Evolutionary conservation across 2,113 vertebrate species (phyloP), one percentile per base, ranked within the genome.

Genomic region (Notiomystis cincta): DNA sequence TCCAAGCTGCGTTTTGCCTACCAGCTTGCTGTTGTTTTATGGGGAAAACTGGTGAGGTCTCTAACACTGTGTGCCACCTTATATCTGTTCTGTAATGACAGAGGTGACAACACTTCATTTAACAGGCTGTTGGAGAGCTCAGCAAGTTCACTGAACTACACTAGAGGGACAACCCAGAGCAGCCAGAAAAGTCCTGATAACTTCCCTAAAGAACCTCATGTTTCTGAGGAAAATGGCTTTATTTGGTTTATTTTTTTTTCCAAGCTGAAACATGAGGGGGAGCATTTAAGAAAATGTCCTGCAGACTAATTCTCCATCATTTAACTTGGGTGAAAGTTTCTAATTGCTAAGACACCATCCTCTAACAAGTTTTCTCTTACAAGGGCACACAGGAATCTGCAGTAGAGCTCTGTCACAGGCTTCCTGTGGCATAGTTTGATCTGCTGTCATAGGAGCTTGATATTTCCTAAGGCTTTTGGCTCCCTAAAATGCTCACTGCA

Each of bases 391-490:
- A 18, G 10, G 14, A 45, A 30, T 48, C 30, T 38, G 28, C 24
- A 54, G 51, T 1, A 47, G 44, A 56, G 13, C 72, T 45, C 45
- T 87, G 30, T 22, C 51, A 53, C 38, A 62, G 24, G 38, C 58
- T 90, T 24, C 18, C 23, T 19, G 28, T 48, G 48, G 35, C 35
- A 4, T 25, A 40, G 17, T 45, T 86, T 83, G 11, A 47, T 53
- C n/a, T 85, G n/a, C 19, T 53, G 0, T n/a, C 3, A 0, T 1
- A 40, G 35, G 40, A 65, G 9, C 6, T 48, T 51, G 60, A n/a
- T 56, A n/a, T 54, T 69, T 89, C 60, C n/a, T 50, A 40, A 37
- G 9, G 3, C 31, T 84, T 82, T 87, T 62, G 48, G 17, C 31
- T 91, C 92, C 40, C 40, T 61, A 19, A 84, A 64, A 9, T 31